Conservation (phyloP, 2,888 invertebrate genomes). For the Agonopterix arenella region DNA sequence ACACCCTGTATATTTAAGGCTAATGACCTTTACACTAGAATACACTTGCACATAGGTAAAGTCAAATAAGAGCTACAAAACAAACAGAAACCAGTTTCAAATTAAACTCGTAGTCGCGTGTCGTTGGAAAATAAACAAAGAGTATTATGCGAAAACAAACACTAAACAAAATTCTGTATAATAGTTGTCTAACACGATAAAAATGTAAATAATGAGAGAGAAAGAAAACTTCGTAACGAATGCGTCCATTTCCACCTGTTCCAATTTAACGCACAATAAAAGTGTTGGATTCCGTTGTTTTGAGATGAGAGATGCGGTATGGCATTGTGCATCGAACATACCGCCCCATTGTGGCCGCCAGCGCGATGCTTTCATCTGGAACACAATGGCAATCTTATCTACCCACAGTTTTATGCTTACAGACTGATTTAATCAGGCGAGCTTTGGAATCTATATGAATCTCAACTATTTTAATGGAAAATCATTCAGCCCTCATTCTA, state of each 20-base stretch:
- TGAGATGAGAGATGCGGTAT: slow-evolving; percentile 55
- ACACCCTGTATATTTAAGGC: too few relatives aligned
- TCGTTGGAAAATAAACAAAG: too few relatives aligned
- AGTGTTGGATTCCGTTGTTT: slow-evolving; percentile 59
- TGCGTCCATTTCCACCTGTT: slow-evolving; percentile 47
- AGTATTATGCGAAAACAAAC: too few relatives aligned
- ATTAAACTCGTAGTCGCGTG: too few relatives aligned
- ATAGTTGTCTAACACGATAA: neutral
- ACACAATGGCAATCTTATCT: slow-evolving; percentile 64
- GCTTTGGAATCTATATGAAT: neutral
- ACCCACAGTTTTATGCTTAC: slow-evolving; percentile 40
- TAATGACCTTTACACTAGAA: too few relatives aligned
- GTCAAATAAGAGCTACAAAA: too few relatives aligned
- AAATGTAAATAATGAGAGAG: slow-evolving; percentile 3
- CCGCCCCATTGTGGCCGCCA: slow-evolving; percentile 37
- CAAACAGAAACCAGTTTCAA: too few relatives aligned
- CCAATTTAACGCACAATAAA: slow-evolving; percentile 66
- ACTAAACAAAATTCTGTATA: too few relatives aligned
- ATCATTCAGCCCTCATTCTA: too few relatives aligned
- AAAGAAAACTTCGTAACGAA: slow-evolving; percentile 29
- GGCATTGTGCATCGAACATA: slow-evolving; percentile 54
- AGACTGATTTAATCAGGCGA: slow-evolving; percentile 47
- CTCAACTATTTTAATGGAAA: too few relatives aligned
- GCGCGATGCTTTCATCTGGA: slow-evolving; percentile 39
- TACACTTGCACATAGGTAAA: too few relatives aligned